Percentiles rank a stretch among this genome's conserved stretches.
These are phyloP conservation scores for Panurus biarmicus DNA, from an alignment of 2,113 vertebrate species.

Conservation along the genomic window DNA sequence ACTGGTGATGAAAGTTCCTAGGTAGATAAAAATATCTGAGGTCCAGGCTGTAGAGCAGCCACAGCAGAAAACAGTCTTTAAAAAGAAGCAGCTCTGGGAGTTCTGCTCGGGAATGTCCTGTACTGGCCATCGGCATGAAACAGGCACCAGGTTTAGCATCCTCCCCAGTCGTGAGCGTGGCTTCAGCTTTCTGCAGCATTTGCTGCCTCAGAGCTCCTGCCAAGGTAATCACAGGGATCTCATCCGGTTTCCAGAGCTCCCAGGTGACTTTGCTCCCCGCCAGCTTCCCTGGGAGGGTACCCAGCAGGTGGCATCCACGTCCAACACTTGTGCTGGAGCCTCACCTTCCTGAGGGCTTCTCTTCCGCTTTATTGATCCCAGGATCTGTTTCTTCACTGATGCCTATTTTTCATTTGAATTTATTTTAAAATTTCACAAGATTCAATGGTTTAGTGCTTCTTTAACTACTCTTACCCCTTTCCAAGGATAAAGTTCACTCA, in stretches of 20 bases:
- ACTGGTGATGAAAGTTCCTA: conserved; percentile 24
- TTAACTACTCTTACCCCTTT: background rate
- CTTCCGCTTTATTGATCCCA: background rate
- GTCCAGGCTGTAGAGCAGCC: background rate
- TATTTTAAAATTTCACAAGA: background rate
- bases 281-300: background rate
- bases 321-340: background rate
- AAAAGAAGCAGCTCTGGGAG: background rate
- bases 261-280: background rate
- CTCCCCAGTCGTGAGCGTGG: background rate
- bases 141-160: background rate
- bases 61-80: background rate
- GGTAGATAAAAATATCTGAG: conserved; percentile 15
- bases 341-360: background rate
- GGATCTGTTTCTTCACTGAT: background rate
- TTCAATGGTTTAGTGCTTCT: background rate
- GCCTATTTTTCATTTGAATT: background rate
- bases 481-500: background rate
- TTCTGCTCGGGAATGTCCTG: background rate
- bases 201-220: background rate
- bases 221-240: background rate
- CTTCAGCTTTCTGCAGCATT: background rate
- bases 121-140: background rate
- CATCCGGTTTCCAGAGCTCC: background rate
- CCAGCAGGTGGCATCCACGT: conserved; percentile 39